A percentile compares a stretch with the other conserved stretches of the same genome.
Conservation (phyloP, 92 coral and sea anemone genomes). For the Phenganax subtilis region DNA sequence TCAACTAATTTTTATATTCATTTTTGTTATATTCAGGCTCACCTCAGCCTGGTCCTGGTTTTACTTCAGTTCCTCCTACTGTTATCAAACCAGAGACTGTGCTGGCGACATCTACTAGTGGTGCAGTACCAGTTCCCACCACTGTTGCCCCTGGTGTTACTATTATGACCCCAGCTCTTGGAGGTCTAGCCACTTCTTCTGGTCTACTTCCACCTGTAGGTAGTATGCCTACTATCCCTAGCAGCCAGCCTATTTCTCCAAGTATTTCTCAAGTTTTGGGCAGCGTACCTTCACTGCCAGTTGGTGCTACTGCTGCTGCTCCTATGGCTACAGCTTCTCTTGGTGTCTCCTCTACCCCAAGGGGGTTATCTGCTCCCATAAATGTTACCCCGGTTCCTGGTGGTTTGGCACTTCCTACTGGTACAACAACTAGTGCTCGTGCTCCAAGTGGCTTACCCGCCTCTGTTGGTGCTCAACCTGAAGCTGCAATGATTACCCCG, state of each 20-base stretch:
- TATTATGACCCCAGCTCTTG: background rate
- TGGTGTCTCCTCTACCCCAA: background rate
- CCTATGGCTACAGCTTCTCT: background rate
- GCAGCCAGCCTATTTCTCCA: background rate
- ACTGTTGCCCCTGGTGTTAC: background rate
- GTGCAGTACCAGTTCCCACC: too few relatives aligned
- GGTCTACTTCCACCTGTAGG: background rate
- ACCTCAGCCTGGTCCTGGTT: too few relatives aligned
- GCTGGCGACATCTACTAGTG: too few relatives aligned
- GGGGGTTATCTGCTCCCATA: background rate
- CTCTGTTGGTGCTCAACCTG: background rate
- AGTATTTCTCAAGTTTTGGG: background rate
- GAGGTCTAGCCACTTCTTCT: constrained; percentile 16
- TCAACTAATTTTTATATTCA: too few relatives aligned
- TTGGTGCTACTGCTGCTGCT: background rate
- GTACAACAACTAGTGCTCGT: background rate
- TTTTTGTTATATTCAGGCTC: background rate
- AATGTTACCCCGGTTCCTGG: background rate
- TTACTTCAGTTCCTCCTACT: too few relatives aligned
- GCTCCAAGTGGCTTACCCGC: background rate
- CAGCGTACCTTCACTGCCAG: background rate
- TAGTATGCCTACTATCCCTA: constrained; percentile 13
- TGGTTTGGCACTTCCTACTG: background rate
- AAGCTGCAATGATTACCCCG: background rate
- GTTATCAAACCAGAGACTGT: too few relatives aligned